Evolutionary conservation across 2,888 invertebrate genomes (phyloP).

Genomic region (Amphimallon solstitiale): DNA sequence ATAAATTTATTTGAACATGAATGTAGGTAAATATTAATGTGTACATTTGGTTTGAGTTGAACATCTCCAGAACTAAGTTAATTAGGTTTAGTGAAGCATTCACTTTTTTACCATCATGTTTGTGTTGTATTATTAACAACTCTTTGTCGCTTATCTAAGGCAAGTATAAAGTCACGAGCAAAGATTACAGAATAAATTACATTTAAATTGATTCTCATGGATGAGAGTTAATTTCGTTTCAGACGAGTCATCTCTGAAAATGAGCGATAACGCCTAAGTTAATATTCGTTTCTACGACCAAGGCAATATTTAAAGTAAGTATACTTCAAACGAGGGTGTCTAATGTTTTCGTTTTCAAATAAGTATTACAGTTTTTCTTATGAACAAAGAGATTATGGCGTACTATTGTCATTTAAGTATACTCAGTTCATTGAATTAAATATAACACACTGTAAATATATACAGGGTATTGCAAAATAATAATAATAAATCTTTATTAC

Average conservation of each 20-base stretch:
- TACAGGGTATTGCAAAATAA: too few relatives aligned
- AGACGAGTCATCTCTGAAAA: slow-evolving; percentile 49
- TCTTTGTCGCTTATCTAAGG: slow-evolving; percentile 29
- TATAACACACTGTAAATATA: too few relatives aligned
- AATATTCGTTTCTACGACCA: slow-evolving; percentile 4
- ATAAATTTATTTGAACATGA: too few relatives aligned
- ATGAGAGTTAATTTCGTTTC: slow-evolving; percentile 51
- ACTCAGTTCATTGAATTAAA: too few relatives aligned
- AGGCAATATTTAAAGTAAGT: slow-evolving; percentile 3
- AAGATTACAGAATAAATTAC: slow-evolving; percentile 53
- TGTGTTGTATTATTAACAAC: slow-evolving; percentile 42
- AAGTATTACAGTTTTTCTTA: too few relatives aligned
- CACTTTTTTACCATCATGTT: slow-evolving; percentile 30
- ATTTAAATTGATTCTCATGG: slow-evolving; percentile 55
- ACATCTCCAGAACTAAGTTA: slow-evolving; percentile 17
- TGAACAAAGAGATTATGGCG: too few relatives aligned
- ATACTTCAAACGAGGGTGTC: neutral
- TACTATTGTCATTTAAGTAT: too few relatives aligned
- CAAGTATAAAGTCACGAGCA: slow-evolving; percentile 48
- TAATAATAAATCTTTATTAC: too few relatives aligned
- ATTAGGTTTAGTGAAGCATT: slow-evolving; percentile 16
- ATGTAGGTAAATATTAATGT: too few relatives aligned
- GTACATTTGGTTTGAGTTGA: neutral
- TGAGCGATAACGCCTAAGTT: neutral
- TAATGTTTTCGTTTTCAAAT: too few relatives aligned